Percentiles rank a stretch among this genome's conserved stretches.
These are phyloP conservation scores for Planiliza haematocheilus DNA, from an alignment of 2,113 vertebrate species.

Conservation along the genomic window DNA sequence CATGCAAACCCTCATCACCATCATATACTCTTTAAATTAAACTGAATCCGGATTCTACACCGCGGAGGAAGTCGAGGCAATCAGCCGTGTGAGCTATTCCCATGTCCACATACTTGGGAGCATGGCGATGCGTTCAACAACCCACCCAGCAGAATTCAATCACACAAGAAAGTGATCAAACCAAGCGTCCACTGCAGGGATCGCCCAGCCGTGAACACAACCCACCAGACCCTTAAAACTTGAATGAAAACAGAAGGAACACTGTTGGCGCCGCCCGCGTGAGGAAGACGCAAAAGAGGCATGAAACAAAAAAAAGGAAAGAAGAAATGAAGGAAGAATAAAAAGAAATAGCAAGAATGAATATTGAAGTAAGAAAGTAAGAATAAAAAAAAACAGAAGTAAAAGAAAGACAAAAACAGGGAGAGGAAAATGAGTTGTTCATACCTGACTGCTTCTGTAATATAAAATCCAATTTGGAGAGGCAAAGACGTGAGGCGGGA, in stretches of 20 bases:
- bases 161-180: conserved; percentile 39
- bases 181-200: conserved; percentile 49
- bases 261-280: neutral
- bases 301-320: neutral
- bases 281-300: neutral
- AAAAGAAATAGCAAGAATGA: conserved; percentile 17
- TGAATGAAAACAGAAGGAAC: conserved; percentile 10
- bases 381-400: conserved; percentile 83
- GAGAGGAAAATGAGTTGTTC: conserved; percentile 92
- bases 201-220: conserved; percentile 55
- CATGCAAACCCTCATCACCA: neutral
- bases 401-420: conserved; percentile 83
- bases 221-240: conserved; percentile 46
- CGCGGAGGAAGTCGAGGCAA: neutral
- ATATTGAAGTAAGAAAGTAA: conserved; percentile 19
- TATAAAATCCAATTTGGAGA: conserved; percentile 97
- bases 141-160: conserved; percentile 26
- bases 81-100: conserved; percentile 14
- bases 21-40: neutral
- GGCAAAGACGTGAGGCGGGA: conserved; percentile 81
- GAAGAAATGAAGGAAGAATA: neutral
- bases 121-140: conserved; percentile 4
- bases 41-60: neutral
- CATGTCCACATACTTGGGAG: conserved; percentile 25
- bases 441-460: conserved; percentile 93